Percentiles rank a stretch among this genome's conserved stretches.
Evolutionary conservation across 2,113 vertebrate genomes (phyloP).

Genomic region (Pandion haliaetus): DNA sequence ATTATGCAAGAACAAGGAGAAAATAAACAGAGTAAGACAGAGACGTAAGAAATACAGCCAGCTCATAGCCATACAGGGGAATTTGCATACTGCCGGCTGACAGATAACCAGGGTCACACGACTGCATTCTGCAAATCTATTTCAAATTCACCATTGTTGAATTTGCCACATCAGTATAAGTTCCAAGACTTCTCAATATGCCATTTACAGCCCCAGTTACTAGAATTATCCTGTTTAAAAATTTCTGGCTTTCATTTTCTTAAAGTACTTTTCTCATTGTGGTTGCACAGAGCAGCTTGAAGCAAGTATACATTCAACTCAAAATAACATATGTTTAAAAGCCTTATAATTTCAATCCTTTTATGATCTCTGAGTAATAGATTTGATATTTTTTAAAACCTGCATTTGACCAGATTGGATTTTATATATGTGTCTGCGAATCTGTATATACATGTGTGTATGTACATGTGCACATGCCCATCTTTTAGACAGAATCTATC

Average conservation of each 20-base stretch:
- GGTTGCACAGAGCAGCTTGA: constrained; percentile 15
- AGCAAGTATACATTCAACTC: neutral
- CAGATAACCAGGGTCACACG: neutral
- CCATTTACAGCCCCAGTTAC: neutral
- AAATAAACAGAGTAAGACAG: neutral
- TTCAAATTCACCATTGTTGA: neutral
- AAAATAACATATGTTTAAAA: constrained; percentile 8
- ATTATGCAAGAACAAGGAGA: neutral
- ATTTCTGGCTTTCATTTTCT: neutral
- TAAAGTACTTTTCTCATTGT: neutral
- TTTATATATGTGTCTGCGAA: neutral
- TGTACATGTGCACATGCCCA: neutral
- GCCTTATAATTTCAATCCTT: neutral
- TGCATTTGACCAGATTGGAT: neutral
- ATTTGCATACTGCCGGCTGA: neutral
- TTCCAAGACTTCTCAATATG: neutral
- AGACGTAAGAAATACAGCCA: neutral
- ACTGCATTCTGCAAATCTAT: neutral
- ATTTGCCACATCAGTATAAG: neutral
- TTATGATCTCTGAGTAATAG: constrained; percentile 29
- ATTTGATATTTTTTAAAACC: constrained; percentile 4
- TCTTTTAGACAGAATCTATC: neutral
- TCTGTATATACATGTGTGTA: neutral
- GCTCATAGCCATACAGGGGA: accelerated
- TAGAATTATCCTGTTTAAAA: neutral